Percentiles rank a stretch among this genome's conserved stretches.
phyloP scores from a whole-genome alignment of 1,140 invertebrate genomes.

The Ceratoteleas bidentatus region DNA sequence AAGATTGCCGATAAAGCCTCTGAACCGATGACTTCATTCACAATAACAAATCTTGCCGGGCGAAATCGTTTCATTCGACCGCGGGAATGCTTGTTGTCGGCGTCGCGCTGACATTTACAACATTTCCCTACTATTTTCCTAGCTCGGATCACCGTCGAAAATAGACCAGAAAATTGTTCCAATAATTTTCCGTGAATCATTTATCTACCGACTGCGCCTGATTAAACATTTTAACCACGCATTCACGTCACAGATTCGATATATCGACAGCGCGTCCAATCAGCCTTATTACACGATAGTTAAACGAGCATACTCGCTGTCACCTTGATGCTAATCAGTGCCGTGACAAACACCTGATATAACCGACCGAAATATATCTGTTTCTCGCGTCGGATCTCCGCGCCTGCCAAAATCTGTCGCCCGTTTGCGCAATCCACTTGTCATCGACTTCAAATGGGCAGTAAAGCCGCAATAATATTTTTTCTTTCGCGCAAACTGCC shows the following conservation, averaged over 20 bases:
- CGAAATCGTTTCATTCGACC: too few species aligned
- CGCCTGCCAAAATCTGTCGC: background rate
- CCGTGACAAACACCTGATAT: conserved; percentile 8
- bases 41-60: too few species aligned
- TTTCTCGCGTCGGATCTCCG: background rate
- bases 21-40: too few species aligned
- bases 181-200: conserved; percentile 17
- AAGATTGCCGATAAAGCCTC: too few species aligned
- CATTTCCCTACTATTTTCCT: background rate
- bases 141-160: background rate
- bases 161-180: background rate
- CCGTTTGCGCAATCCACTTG: background rate
- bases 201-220: conserved; percentile 13
- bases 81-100: too few species aligned
- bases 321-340: conserved; percentile 38
- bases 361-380: conserved; percentile 13
- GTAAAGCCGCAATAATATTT: too few species aligned
- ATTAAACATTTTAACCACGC: conserved; percentile 21
- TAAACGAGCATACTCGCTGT: conserved; percentile 18
- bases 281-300: conserved; percentile 22
- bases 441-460: too few species aligned
- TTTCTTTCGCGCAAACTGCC: too few species aligned
- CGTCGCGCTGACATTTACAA: background rate
- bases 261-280: conserved; percentile 26
- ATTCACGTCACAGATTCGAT: conserved; percentile 30